Base-by-base conservation (phyloP, 2,888 invertebrate species). In the Hypolimnas misippus region DNA sequence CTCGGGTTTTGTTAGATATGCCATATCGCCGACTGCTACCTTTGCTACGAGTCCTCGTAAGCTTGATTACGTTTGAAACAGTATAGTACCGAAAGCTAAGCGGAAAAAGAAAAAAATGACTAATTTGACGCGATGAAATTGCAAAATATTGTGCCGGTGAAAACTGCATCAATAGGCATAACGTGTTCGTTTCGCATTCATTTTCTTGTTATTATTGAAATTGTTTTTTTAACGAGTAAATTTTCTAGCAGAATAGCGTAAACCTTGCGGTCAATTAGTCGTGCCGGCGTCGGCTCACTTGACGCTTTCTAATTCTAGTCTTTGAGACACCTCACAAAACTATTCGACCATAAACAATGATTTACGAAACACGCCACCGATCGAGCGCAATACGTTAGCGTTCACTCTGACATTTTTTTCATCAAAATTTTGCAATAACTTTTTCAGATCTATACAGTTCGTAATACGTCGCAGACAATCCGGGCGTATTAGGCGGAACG, bases 271-370 rank as follows among this genome's bases (percentile, higher is more conserved):
- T 89, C 89, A 87, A 87, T 90, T 89, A 88, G 88, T 82, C 78
- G 82, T 81, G 82, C 76, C 80, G 79, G 74, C 78, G 79, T 78
- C 78, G 78, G 76, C 72, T 75, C 74, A 74, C 82, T 87, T 83
- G 89, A 86, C 89, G 90, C 91, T 91, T 91, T 91, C 91, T 91
- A 91, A 89, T 87, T 88, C 87, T 79, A 79, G 79, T 78, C 81
- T 79, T 77, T 77, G 79, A 78, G 82, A 83, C 86, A 83, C 85
- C 86, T 83, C 84, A 81, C 82, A 78, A 79, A 86, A 78, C 86
- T 84, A 82, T 77, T 87, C 84, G 84, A 89, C 83, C 91, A 88
- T 86, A 89, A 86, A 90, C 88, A 89, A 89, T 84, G 83, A 81
- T 87, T 90, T 86, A 79, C 88, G 89, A 89, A 88, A 89, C 82